These are phyloP conservation scores for Luscinia luscinia DNA, from an alignment of 2,797 vertebrate genomes.

Conservation along the genomic window DNA sequence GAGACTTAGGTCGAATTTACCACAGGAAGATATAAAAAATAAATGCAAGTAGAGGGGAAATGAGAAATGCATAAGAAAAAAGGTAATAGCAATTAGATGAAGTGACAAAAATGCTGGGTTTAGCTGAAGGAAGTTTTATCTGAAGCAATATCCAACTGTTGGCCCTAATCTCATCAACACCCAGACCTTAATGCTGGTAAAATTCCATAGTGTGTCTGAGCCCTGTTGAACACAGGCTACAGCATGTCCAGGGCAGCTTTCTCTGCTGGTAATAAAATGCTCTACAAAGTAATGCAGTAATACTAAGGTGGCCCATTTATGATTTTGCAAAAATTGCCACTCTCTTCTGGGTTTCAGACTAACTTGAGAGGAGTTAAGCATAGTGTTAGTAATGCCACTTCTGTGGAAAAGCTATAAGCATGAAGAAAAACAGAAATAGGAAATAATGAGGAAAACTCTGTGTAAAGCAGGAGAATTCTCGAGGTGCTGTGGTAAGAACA, in stretches of 20 bases:
- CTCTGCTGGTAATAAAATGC: not conserved
- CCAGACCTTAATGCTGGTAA: not conserved
- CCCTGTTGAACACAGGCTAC: not conserved
- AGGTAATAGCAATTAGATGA: not conserved
- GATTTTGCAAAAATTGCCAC: slow-evolving; percentile 15
- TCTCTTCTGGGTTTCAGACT: not conserved
- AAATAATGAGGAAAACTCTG: slow-evolving; percentile 35
- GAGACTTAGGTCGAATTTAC: not conserved
- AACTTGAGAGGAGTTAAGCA: slow-evolving; percentile 24
- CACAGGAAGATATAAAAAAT: not conserved
- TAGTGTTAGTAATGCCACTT: not conserved
- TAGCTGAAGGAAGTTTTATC: not conserved
- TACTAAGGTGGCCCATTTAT: not conserved
- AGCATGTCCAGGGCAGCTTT: not conserved
- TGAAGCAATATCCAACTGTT: not conserved
- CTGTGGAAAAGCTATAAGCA: slow-evolving; percentile 13
- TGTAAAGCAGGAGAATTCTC: slow-evolving; percentile 33
- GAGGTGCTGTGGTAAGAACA: slow-evolving; percentile 11
- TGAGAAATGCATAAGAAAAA: not conserved
- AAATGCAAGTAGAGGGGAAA: not conserved
- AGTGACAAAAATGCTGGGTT: not conserved
- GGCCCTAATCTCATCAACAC: not conserved
- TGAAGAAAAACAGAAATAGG: slow-evolving; percentile 27
- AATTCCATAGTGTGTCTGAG: not conserved
- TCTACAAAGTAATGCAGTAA: not conserved